Evolutionary conservation across 53 echinoderm and acorn worm species (phyloP), one percentile per base, ranked within the genome.

Genomic region (Holothuria leucospilota): DNA sequence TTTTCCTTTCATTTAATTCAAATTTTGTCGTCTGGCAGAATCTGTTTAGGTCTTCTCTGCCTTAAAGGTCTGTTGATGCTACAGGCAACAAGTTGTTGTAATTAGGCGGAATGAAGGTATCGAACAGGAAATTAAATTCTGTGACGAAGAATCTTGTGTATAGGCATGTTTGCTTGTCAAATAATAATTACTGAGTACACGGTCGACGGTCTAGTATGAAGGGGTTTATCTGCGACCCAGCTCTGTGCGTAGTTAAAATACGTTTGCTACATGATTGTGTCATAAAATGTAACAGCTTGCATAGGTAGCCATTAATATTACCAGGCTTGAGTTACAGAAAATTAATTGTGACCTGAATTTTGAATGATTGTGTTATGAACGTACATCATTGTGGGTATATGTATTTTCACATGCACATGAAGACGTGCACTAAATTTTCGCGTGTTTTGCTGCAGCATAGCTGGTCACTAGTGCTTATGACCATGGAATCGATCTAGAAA

Each of bases 81-180:
- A 20, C 39, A 39, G 72, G 72, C 72, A 72, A 46, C 72, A 72
- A n/a, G 40, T 72, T 72, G 40, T 72, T 23, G 42, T 72, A 41
- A 30, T 20, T 39, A 46, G 15, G 42, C 18, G 72, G 72, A 72
- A 72, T 72, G 40, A 72, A 72, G n/a, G 23, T 20, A 38, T 29
- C 14, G 72, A 13, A 72, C 72, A 72, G 72, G 72, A 72, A 72
- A 72, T 72, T 72, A 72, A 72, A 68, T 41, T n/a, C 39, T 39
- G 34, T 39, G 39, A 72, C 39, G 39, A 72, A 21, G 40, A 72
- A 39, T 41, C 72, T 20, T 16, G 4, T 15, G 18, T 14, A 3
- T n/a, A 21, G 72, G 34, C 72, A 39, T 39, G 23, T 72, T 24
- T 41, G 39, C 39, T 46, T 23, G 39, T 72, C 39, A 72, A 41